Conservation (phyloP, 2,113 vertebrate genomes). For the Pterophyllum scalare region DNA sequence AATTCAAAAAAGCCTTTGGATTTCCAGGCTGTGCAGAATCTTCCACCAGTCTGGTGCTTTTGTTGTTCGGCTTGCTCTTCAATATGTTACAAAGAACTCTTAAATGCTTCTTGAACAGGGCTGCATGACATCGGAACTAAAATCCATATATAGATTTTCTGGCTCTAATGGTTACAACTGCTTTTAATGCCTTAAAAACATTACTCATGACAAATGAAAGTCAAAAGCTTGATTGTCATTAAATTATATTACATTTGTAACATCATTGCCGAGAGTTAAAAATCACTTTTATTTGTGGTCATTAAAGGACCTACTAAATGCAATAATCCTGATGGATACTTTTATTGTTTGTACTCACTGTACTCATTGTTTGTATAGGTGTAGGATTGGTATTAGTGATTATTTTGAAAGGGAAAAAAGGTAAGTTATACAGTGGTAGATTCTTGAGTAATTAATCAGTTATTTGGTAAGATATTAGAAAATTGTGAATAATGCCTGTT, state of each 20-base stretch:
- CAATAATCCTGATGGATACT: neutral
- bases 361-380: neutral
- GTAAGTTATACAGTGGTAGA: rapidly evolving
- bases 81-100: neutral
- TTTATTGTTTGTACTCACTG: neutral
- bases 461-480: neutral
- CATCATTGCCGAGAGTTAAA: no score
- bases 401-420: neutral
- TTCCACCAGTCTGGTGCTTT: constrained; percentile 1
- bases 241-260: neutral
- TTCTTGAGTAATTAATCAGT: neutral
- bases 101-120: neutral
- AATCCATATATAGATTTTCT: constrained; percentile 4
- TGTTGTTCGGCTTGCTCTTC: neutral
- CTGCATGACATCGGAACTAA: constrained; percentile 5
- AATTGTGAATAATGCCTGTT: neutral
- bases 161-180: neutral
- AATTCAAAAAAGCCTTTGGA: neutral
- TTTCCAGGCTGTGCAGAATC: neutral
- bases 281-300: neutral
- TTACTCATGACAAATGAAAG: neutral
- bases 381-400: neutral
- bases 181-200: neutral
- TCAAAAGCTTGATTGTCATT: neutral
- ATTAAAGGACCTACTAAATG: neutral